phyloP scores from a whole-genome alignment of 2,888 invertebrate genomes.

The Cynaeus angustus region DNA sequence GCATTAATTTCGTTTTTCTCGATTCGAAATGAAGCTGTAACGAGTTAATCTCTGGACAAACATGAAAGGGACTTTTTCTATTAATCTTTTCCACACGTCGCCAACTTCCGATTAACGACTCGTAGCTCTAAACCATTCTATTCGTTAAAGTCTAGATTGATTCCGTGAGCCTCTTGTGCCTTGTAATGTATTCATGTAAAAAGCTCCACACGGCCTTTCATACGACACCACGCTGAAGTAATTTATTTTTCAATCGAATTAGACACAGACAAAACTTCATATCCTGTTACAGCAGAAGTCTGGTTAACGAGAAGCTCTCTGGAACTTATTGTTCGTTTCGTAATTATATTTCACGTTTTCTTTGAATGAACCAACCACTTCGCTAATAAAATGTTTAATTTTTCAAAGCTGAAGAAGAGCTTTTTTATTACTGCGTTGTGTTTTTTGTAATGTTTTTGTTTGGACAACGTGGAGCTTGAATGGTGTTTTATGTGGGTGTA shows the following conservation, averaged over 20 bases:
- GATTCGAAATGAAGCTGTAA: conserved; percentile 25
- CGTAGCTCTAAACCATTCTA: conserved; percentile 19
- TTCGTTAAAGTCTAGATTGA: conserved; percentile 21
- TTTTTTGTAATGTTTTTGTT: conserved; percentile 3
- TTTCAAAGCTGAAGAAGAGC: not conserved
- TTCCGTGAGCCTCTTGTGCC: conserved; percentile 12
- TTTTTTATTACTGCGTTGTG: not conserved
- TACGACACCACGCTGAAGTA: conserved; percentile 33
- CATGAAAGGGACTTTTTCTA: conserved; percentile 42
- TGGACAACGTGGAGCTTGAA: not conserved
- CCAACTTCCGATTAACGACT: conserved; percentile 36
- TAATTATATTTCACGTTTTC: conserved; percentile 36
- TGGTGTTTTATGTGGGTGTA: not conserved
- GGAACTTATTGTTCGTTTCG: conserved; percentile 22
- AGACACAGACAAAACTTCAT: conserved; percentile 46
- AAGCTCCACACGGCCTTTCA: conserved; percentile 18
- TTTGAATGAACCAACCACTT: conserved; percentile 6
- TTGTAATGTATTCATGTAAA: conserved; percentile 32
- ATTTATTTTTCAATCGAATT: conserved; percentile 52
- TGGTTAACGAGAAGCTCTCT: conserved; percentile 33
- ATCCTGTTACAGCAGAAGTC: conserved; percentile 41
- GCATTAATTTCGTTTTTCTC: conserved; percentile 13
- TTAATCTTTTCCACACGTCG: conserved; percentile 43
- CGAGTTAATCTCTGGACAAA: conserved; percentile 39
- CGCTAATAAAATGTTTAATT: conserved; percentile 22